Base-by-base conservation (phyloP, 53 echinoderm and acorn worm genomes). In the Mesocentrotus franciscanus region DNA sequence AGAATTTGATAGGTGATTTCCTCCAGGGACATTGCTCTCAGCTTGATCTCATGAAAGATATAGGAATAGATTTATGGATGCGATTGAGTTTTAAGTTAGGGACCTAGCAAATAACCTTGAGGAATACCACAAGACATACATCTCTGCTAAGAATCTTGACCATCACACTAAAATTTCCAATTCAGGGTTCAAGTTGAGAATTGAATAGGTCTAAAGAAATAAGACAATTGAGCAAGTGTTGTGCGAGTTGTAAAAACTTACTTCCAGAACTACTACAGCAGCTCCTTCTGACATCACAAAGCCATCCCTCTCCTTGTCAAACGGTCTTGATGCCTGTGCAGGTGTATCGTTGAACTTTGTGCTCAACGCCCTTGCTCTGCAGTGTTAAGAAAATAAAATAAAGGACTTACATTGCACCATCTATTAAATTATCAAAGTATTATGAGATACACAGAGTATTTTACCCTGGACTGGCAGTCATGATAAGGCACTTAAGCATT, bases 271-370 rank as follows among this genome's bases (percentile, higher is more conserved):
- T 7, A 98, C 95, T 0, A 98, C 71, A 24, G 96, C 98, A 81
- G 98, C 97, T 4, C 98, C 98, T 78, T 98, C 98, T 22, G 97
- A 95, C 96, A 98, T 97, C 29, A 98, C 97, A 96, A 98, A 98
- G 4, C 98, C 98, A 93, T 98, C 98, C 30, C 98, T 58, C 93
- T 96, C 97, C 36, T 95, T 93, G 94, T 98, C 97, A 95, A 98
- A 98, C 18, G 98, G 98, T 93, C 98, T 96, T 22, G 98, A 98
- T 10, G 98, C 94, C 32, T 26, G 60, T 30, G 81, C 78, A 16
- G 98, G 97, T 30, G 55, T 83, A 32, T 96, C 95, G 66, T 98
- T 98, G 70, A 96, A 97, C 33, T 97, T 93, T 3, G 96, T 98
- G 93, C 98, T 98, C 60, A 98, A 61, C 4, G 98, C 98, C 79